Conservation (phyloP, 2,797 vertebrate genomes). For the Falco naumanni region DNA sequence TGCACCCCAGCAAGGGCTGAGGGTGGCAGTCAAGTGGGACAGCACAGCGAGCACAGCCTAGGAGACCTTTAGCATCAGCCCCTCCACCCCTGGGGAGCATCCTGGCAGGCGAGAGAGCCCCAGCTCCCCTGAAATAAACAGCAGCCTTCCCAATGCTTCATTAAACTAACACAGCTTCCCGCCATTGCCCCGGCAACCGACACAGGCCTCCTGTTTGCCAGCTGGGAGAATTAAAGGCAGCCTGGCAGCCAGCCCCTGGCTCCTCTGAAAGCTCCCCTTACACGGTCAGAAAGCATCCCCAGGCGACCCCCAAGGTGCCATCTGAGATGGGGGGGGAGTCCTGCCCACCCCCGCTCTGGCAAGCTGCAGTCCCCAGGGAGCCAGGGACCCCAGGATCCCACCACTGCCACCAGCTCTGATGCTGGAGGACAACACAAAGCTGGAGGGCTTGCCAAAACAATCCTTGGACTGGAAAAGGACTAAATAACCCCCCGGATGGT, state of each 20-base stretch:
- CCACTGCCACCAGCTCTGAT: not conserved
- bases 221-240: slow-evolving; percentile 66
- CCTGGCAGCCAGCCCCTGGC: slow-evolving; percentile 50
- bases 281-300: not conserved
- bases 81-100: not conserved
- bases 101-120: slow-evolving; percentile 16
- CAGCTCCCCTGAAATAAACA: slow-evolving; percentile 25
- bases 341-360: not conserved
- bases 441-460: not conserved
- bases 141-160: slow-evolving; percentile 62
- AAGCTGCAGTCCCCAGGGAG: not conserved
- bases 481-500: not conserved
- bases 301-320: not conserved
- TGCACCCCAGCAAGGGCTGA: not conserved
- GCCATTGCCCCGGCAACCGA: slow-evolving; percentile 63
- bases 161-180: slow-evolving; percentile 67
- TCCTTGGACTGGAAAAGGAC: not conserved
- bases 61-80: not conserved
- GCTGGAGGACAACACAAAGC: not conserved
- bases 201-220: slow-evolving; percentile 67
- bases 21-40: not conserved
- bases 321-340: not conserved
- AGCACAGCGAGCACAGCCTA: not conserved
- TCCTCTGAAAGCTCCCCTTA: slow-evolving; percentile 13
- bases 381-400: not conserved